These are phyloP conservation scores for Xestia rhomboidea DNA, from an alignment of 2,888 invertebrate genomes.

Conservation along the genomic window DNA sequence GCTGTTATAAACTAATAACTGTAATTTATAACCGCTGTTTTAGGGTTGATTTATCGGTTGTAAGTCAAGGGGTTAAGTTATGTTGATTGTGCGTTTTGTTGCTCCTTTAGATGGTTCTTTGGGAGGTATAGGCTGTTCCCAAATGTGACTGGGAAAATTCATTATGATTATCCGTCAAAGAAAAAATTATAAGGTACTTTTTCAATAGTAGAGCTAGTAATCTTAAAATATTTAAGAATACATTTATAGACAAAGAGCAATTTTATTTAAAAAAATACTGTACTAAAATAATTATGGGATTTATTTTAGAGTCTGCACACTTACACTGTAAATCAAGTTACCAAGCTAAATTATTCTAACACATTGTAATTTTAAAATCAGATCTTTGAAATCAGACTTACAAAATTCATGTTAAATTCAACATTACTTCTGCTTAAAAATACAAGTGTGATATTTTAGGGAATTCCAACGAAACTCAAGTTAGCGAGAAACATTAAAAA, in stretches of 20 bases:
- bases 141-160: neutral
- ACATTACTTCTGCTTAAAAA: slow-evolving; percentile 55
- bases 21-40: slow-evolving; percentile 82
- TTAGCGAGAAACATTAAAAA: slow-evolving; percentile 52
- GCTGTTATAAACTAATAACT: slow-evolving; percentile 85
- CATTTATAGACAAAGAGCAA: neutral
- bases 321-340: slow-evolving; percentile 19
- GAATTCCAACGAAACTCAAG: slow-evolving; percentile 32
- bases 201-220: neutral
- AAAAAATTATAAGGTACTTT: no score
- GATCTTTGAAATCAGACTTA: slow-evolving; percentile 35
- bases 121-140: slow-evolving; percentile 61
- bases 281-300: neutral
- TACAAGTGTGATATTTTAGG: slow-evolving; percentile 55
- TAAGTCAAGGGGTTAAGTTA: slow-evolving; percentile 77
- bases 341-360: slow-evolving; percentile 41
- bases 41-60: slow-evolving; percentile 79
- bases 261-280: neutral
- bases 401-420: slow-evolving; percentile 39
- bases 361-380: slow-evolving; percentile 51
- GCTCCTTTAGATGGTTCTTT: slow-evolving; percentile 69
- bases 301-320: neutral
- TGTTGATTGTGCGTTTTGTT: slow-evolving; percentile 82
- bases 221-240: neutral
- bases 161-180: neutral